Base-by-base conservation (phyloP, 2,888 invertebrate species). In the Sarcophaga variegata region DNA sequence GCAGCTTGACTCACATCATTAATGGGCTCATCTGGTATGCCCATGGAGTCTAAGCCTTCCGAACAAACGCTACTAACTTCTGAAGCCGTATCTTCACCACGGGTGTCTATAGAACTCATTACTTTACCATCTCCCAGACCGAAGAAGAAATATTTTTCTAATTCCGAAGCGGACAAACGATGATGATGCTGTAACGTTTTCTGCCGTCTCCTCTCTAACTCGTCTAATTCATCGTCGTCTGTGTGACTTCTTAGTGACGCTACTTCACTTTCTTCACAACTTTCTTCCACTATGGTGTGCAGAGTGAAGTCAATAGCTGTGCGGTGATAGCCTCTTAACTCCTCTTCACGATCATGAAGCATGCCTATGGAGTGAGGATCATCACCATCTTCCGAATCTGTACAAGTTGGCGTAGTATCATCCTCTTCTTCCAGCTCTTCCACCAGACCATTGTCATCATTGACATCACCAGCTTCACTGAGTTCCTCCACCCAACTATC, bases 231-330 rank as follows among this genome's bases (percentile, higher is more conserved):
- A 4, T 81, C 88, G 59, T 88, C 88, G 20, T 91, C 91, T 20
- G 91, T 91, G 60, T 90, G 90, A 6, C 90, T 90, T 49, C 92
- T 89, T 81, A 91, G 88, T 0, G 95, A 96, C 90, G 97, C 97
- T 86, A 96, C 95, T 93, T 97, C 97, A 93, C 98, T 98, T 93
- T 98, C 98, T 94, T 98, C 98, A 93, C 98, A 98, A 90, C 97
- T 98, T 94, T 98, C 98, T 94, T 98, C 98, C 47, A 98, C 96
- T 89, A 98, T 98, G 1, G 98, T 98, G 92, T 98, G 98, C 88
- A 98, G 94, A 2, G 98, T 98, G 92, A 98, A 97, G 93, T 98
- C 97, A 90, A 98, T 96, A 1, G 96, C 96, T 81, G 96, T 95
- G 77, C 97, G 95, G 91, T 97, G 96, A 92, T 97, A 97, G n/a